Conservation (phyloP, 2,888 invertebrate genomes). For the Octodonta nipae region DNA sequence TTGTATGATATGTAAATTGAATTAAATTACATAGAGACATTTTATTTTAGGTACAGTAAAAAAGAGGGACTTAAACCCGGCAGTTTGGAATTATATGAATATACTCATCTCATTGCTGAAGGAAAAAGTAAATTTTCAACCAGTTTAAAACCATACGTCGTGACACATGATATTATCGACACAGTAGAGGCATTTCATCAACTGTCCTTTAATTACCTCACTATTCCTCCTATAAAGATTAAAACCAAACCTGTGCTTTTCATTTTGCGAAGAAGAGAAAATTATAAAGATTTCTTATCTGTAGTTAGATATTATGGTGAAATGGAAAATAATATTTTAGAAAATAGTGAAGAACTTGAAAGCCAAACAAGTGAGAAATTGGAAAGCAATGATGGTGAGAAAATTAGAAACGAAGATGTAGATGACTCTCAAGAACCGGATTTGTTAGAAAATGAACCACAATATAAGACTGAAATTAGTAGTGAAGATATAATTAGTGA, state of each 20-base stretch:
- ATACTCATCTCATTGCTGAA: conserved; percentile 68
- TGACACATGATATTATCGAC: conserved; percentile 63
- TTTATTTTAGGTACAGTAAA: conserved; percentile 62
- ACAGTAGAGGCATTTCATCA: conserved; percentile 72
- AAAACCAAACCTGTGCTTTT: conserved; percentile 72
- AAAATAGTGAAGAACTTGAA: conserved; percentile 7
- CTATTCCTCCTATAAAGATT: conserved; percentile 64
- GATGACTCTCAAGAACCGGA: neutral
- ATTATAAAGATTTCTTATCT: conserved; percentile 39
- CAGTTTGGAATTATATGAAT: conserved; percentile 51
- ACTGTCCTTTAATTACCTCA: conserved; percentile 64
- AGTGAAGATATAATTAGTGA: conserved; percentile 1
- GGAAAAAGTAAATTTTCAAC: conserved; percentile 69
- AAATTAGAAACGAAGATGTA: neutral
- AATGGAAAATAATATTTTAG: conserved; percentile 6
- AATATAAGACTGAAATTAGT: too few species aligned
- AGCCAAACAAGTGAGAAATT: too few species aligned
- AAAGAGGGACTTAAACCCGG: conserved; percentile 57
- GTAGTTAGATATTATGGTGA: conserved; percentile 13
- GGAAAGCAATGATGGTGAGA: neutral
- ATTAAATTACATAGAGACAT: too few species aligned
- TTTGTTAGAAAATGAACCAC: too few species aligned
- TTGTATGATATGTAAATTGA: too few species aligned
- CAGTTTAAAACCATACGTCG: conserved; percentile 54
- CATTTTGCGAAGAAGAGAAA: conserved; percentile 55